Evolutionary conservation across 2,797 vertebrate genomes (phyloP), one percentile per base, ranked within the genome.

Genomic region (Girardinus metallicus): DNA sequence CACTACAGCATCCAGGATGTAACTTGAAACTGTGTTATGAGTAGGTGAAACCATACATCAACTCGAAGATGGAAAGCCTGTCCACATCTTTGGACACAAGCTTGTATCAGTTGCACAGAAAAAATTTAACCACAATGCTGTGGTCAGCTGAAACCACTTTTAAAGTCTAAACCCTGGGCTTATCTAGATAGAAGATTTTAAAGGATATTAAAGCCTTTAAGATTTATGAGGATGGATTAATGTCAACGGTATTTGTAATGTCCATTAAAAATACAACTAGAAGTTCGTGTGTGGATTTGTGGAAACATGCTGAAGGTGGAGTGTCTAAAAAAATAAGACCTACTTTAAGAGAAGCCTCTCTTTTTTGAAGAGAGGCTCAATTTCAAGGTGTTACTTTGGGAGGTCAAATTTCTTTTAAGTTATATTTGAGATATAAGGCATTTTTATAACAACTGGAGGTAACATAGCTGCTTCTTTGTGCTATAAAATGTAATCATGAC

Each of bases 11-110:
- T 34, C 18, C 6, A 73, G 71, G 7, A 73, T 49, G 18, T 74
- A 74, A 74, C 31, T 11, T 53, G 18, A 72, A 73, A 34, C 44
- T 73, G 71, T 73, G 43, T 47, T 31, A 73, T 34, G n/a, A 73
- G 31, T 29, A 41, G 23, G 66, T 43, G 23, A 73, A 34, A 31
- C 18, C 21, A 47, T 47, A 10, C 29, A 47, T 73, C 13, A 73
- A 34, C n/a, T 73, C 44, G 34, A 60, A 16, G 44, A 16, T 31
- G 21, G 44, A 46, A 29, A 72, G n/a, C 26, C 62, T 66, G 34
- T 70, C 23, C 21, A 26, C 66, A 23, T 68, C 64, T 68, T 39
- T 68, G 64, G 62, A 66, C 15, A 64, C 62, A 66, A 21, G 62
- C 62, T 66, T 66, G 13, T 21, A 34, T 60, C 60, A 64, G 31